Evolutionary conservation across 2,113 vertebrate species (phyloP), one percentile per base, ranked within the genome.

Genomic region (Eubucco bourcierii): DNA sequence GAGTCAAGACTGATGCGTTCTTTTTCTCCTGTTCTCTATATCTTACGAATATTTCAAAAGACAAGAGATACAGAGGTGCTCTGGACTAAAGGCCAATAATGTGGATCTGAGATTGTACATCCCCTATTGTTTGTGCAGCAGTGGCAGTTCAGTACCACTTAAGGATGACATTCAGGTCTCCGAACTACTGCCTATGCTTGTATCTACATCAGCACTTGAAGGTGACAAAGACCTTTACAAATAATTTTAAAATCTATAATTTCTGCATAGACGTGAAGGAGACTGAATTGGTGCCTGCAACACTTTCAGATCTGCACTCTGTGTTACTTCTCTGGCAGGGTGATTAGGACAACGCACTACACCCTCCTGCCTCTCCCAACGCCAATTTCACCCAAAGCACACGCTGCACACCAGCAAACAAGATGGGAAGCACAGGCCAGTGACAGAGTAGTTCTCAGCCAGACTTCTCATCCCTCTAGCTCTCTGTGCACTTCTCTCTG

Each of bases 381-480:
- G 39, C 7, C 24, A 39, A 1, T 61, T 71, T 58, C 65, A 84
- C 63, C 19, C 21, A 17, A 60, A 84, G 47, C 19, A 60, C 46
- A 20, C 18, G 4, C 9, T 60, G n/a, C 21, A 29, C 24, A 23
- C 15, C n/a, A 50, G 0, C 0, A 39, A 44, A 75, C 21, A 44
- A 70, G 79, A n/a, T 6, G 15, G 29, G 71, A 58, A 70, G 15
- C 60, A 78, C 0, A 0, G 34, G 50, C 7, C 21, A 33, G 53
- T 4, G 6, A 28, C 47, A 81, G 33, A 66, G 20, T 12, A 9
- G 24, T 67, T 53, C 19, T 41, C 65, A 74, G 52, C 3, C 58
- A 78, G 33, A 7, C 4, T 65, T 47, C 24, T 18, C 46, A 78
- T 28, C 23, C 53, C 19, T 74, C 55, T 6, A 58, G 55, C 50